phyloP scores from a whole-genome alignment of 2,888 invertebrate species.

The Neoaliturus tenellus region DNA sequence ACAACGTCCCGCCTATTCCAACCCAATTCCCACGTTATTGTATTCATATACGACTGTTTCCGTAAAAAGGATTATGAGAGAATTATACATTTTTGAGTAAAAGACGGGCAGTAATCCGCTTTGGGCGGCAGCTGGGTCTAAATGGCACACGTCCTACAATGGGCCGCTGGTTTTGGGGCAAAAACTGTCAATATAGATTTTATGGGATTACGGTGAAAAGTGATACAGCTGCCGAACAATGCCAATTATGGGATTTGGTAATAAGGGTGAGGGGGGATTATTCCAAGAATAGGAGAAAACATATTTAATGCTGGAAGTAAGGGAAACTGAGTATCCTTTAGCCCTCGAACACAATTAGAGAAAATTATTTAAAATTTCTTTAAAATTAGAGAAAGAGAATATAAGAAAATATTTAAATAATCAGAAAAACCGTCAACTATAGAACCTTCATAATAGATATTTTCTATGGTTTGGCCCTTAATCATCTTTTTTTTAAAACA shows the following conservation, averaged over 20 bases:
- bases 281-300: not conserved
- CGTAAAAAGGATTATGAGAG: constrained; percentile 54
- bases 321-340: no score
- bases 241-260: constrained; percentile 31
- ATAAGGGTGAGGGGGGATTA: not conserved
- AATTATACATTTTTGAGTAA: constrained; percentile 55
- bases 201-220: constrained; percentile 52
- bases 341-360: no score
- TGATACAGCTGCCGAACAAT: constrained; percentile 54
- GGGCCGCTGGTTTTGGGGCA: constrained; percentile 54
- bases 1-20: constrained; percentile 17
- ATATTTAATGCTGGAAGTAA: not conserved
- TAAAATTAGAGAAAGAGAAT: no score
- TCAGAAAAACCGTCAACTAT: no score
- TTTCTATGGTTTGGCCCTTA: no score
- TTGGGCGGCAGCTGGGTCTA: constrained; percentile 44
- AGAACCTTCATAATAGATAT: no score
- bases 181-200: constrained; percentile 56
- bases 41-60: constrained; percentile 52
- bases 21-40: constrained; percentile 44
- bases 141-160: constrained; percentile 49
- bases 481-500: no score
- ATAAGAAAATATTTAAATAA: no score
- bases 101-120: constrained; percentile 51
- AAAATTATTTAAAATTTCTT: no score